Evolutionary conservation across 92 coral and sea anemone species (phyloP).

Genomic region (Porites lobata): DNA sequence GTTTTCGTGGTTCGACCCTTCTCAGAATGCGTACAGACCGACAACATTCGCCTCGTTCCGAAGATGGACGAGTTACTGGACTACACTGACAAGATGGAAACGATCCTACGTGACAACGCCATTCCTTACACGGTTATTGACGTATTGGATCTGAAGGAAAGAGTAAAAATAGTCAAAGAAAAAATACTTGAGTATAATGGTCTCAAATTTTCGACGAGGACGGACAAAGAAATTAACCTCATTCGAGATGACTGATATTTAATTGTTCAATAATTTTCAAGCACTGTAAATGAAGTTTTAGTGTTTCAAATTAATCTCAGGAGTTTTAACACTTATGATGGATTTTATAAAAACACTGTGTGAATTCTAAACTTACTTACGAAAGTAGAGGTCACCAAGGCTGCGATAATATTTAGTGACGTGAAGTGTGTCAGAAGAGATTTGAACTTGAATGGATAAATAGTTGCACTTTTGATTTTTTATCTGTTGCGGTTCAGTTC

Average conservation of each 20-base stretch:
- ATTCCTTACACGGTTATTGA: slow-evolving; percentile 77
- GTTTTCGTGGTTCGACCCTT: slow-evolving; percentile 87
- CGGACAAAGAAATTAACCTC: not conserved
- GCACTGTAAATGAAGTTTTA: no score
- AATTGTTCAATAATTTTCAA: not conserved
- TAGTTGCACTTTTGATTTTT: no score
- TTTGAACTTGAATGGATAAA: no score
- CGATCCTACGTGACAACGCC: slow-evolving; percentile 56
- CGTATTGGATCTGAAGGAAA: slow-evolving; percentile 64
- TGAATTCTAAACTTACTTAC: not conserved
- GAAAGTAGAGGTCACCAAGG: not conserved
- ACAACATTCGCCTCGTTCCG: slow-evolving; percentile 81
- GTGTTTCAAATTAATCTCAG: no score
- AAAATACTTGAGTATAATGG: slow-evolving; percentile 26
- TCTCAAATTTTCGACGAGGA: not conserved
- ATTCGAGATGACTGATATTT: slow-evolving; percentile 27
- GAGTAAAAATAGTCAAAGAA: slow-evolving; percentile 46
- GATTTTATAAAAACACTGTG: not conserved
- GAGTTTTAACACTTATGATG: no score
- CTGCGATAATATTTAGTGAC: no score
- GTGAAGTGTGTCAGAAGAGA: no score
- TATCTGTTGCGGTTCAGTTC: no score
- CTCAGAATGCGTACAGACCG: slow-evolving; percentile 84
- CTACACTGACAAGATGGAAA: slow-evolving; percentile 79
- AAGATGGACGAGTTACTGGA: slow-evolving; percentile 77